Percentiles rank a stretch among this genome's conserved stretches.
These are phyloP conservation scores for Hemibagrus guttatus DNA, from an alignment of 2,797 vertebrate species.

Conservation along the genomic window DNA sequence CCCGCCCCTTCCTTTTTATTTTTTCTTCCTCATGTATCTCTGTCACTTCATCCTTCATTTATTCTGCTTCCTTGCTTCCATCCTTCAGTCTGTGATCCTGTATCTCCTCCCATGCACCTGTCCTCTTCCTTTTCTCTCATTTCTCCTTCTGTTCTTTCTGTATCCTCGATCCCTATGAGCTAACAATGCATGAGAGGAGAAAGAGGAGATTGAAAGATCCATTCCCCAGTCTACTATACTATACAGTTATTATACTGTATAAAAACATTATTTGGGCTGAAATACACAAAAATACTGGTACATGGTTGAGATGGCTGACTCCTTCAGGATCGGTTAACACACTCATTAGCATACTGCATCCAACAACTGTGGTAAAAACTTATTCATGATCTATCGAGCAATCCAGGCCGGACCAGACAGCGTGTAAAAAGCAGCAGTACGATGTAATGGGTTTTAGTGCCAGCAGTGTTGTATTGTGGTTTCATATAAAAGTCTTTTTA, in stretches of 20 bases:
- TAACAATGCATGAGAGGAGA: background rate
- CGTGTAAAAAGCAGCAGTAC: background rate
- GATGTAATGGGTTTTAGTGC: background rate
- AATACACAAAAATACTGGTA: background rate
- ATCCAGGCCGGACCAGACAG: background rate
- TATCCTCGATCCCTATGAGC: background rate
- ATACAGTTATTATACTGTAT: background rate
- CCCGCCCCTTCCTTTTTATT: background rate
- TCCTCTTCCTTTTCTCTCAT: background rate
- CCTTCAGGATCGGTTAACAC: background rate
- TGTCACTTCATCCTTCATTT: background rate
- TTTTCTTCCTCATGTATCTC: background rate
- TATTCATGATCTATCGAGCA: background rate
- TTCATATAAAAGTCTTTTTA: background rate
- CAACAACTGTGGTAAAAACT: no score
- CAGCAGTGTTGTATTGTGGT: background rate
- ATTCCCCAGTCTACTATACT: background rate
- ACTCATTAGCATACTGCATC: background rate
- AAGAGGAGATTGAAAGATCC: background rate
- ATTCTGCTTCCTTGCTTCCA: background rate
- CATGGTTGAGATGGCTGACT: background rate
- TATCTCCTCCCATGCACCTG: background rate
- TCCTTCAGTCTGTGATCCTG: background rate
- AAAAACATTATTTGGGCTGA: background rate
- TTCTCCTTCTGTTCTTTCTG: background rate